Conservation (phyloP, 2,797 vertebrate species). For the Simalia tracyae region DNA sequence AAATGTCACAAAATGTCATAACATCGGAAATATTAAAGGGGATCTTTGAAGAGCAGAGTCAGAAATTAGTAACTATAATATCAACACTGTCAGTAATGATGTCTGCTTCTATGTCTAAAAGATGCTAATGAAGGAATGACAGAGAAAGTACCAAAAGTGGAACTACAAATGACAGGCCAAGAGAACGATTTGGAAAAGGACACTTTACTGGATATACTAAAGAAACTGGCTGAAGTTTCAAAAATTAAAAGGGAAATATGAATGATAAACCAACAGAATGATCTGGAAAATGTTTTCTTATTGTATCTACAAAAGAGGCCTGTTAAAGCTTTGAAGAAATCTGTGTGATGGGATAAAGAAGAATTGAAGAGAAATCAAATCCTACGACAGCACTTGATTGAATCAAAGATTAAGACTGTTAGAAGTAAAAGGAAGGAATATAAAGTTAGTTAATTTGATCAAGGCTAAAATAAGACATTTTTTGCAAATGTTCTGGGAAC, state of each 20-base stretch:
- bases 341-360: background rate
- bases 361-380: background rate
- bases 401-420: background rate
- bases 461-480: background rate
- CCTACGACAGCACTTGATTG: background rate
- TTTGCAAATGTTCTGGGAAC: background rate
- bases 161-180: background rate
- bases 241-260: background rate
- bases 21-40: background rate
- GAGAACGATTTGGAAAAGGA: background rate
- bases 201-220: background rate
- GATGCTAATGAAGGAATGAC: background rate
- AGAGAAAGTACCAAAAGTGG: background rate
- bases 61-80: background rate
- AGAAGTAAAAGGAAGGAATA: background rate
- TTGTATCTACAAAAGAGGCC: background rate
- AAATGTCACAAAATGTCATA: background rate
- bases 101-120: background rate
- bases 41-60: background rate
- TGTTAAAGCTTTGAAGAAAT: background rate
- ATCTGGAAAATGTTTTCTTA: background rate
- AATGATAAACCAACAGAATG: background rate
- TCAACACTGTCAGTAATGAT: background rate
- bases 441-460: background rate
- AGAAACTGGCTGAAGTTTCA: background rate